phyloP scores from a whole-genome alignment of 1,140 invertebrate species.

The Pinna nobilis region DNA sequence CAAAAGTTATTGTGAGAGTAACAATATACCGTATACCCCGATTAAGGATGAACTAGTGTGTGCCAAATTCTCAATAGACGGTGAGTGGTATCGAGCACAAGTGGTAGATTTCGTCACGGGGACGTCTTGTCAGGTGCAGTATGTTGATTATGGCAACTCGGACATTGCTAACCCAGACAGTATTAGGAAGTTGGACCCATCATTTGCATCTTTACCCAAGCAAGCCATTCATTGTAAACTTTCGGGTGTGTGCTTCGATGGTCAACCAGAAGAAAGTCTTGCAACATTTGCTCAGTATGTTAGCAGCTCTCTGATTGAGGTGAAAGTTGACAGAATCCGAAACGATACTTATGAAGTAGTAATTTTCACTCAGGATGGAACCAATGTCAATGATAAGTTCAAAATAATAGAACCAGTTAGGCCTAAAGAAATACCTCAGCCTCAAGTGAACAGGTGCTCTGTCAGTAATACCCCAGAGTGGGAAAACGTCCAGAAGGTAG shows the following conservation, averaged over 20 bases:
- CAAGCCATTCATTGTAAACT: constrained; percentile 28
- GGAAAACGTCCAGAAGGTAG: constrained; percentile 2
- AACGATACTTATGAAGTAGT: constrained; percentile 12
- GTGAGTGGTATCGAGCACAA: constrained; percentile 39
- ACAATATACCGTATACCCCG: not conserved
- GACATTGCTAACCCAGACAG: not conserved
- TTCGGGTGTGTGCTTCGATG: not conserved
- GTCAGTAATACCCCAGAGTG: not conserved
- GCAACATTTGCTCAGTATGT: not conserved
- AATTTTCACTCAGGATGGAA: constrained; percentile 4
- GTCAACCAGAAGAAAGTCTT: not conserved
- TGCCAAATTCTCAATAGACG: constrained; percentile 33
- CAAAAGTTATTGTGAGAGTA: not conserved
- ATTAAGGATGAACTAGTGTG: constrained; percentile 35
- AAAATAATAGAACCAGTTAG: not conserved
- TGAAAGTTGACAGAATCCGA: constrained; percentile 1
- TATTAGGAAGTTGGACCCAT: constrained; percentile 1
- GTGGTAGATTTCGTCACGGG: constrained; percentile 27
- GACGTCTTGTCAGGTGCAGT: constrained; percentile 13
- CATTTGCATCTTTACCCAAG: constrained; percentile 2
- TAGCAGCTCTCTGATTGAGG: not conserved
- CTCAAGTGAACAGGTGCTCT: not conserved
- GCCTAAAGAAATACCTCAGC: not conserved
- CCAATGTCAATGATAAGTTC: constrained; percentile 17
- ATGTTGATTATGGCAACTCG: constrained; percentile 49